Percentiles rank a stretch among this genome's conserved stretches.
Evolutionary conservation across 2,888 invertebrate species (phyloP).

Genomic region (Drosophila barbarae): DNA sequence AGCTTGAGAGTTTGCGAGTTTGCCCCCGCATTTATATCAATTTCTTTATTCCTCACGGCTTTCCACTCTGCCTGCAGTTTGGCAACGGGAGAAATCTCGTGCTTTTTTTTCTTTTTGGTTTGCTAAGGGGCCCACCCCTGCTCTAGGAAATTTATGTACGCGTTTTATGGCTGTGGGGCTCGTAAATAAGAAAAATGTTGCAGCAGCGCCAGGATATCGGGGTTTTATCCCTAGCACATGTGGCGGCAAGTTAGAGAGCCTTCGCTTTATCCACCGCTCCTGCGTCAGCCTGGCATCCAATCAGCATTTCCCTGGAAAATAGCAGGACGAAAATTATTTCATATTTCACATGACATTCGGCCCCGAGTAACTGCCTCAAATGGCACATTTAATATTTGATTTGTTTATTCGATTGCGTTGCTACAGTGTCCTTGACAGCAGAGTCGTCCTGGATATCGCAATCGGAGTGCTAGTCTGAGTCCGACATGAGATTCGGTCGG

Average conservation of each 20-base stretch:
- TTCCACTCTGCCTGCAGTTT: conserved; percentile 48
- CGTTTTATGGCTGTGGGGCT: conserved; percentile 70
- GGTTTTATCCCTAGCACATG: conserved; percentile 49
- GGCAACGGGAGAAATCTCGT: conserved; percentile 17
- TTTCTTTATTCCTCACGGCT: conserved; percentile 62
- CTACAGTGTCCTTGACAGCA: conserved; percentile 21
- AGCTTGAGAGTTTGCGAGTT: conserved; percentile 40
- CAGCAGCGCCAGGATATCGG: conserved; percentile 56
- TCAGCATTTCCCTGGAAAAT: conserved; percentile 23
- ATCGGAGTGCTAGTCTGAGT: not conserved
- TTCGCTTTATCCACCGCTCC: not conserved
- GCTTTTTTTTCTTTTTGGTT: conserved; percentile 15
- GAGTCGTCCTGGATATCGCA: not conserved
- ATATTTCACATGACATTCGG: conserved; percentile 26
- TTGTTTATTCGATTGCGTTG: conserved; percentile 39
- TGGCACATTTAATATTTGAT: conserved; percentile 41
- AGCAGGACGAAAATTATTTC: conserved; percentile 25
- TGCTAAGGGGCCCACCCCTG: conserved; percentile 20
- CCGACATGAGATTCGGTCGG: not conserved
- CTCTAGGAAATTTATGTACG: conserved; percentile 65
- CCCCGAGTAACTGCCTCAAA: conserved; percentile 21
- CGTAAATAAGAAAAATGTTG: conserved; percentile 73
- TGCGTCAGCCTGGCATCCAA: conserved; percentile 13
- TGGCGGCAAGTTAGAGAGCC: conserved; percentile 28
- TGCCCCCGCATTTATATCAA: conserved; percentile 68